Percentiles rank a stretch among this genome's conserved stretches.
Conservation (phyloP, 2,797 vertebrate species). For the Bradypus variegatus region DNA sequence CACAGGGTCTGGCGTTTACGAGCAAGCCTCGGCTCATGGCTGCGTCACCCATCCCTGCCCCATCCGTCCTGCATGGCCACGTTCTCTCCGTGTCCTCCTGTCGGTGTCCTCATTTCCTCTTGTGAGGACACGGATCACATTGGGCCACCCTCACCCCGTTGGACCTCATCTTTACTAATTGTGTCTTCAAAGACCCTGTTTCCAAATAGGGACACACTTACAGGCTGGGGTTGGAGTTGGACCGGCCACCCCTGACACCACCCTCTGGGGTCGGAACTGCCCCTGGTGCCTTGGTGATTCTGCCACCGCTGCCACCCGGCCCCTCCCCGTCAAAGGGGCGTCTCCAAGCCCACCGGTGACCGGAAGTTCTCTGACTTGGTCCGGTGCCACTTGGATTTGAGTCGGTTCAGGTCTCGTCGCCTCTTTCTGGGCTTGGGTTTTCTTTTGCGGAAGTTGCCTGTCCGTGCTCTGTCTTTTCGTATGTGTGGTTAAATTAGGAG, state of each 20-base stretch:
- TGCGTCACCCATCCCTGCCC: no score
- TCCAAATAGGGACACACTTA: neutral
- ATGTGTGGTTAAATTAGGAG: neutral
- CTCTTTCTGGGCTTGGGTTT: neutral
- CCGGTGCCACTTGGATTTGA: rapidly evolving
- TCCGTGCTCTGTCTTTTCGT: neutral
- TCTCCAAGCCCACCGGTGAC: rapidly evolving
- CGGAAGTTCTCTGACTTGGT: rapidly evolving
- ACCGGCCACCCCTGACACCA: neutral
- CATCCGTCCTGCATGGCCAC: no score
- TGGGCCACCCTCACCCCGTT: no score
- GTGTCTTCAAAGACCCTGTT: neutral
- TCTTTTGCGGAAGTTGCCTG: neutral
- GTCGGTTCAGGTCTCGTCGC: rapidly evolving
- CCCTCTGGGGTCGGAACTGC: neutral
- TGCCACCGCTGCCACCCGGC: rapidly evolving
- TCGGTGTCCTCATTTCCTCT: no score
- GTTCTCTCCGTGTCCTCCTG: no score
- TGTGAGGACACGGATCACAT: no score
- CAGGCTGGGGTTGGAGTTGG: neutral
- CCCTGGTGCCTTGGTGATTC: rapidly evolving
- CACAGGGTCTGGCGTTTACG: no score
- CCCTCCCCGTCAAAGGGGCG: neutral
- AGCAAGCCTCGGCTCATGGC: no score
- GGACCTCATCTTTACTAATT: neutral